A percentile compares a stretch with the other conserved stretches of the same genome.
Evolutionary conservation across 2,888 invertebrate species (phyloP).

Genomic region (Tricholauxania praeusta): DNA sequence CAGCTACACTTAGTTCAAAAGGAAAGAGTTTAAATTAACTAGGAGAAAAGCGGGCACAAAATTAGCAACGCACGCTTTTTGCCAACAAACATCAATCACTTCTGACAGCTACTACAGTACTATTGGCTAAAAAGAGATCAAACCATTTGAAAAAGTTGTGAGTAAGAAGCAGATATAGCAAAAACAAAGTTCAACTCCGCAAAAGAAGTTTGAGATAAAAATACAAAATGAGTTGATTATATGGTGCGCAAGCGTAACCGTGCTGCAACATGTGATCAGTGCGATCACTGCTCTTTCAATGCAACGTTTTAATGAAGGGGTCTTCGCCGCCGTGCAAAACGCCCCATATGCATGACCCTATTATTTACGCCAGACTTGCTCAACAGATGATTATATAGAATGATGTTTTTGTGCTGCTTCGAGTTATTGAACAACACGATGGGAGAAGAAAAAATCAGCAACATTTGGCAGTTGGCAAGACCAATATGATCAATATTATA

Average conservation of each 20-base stretch:
- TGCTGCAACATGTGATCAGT: conserved; percentile 1
- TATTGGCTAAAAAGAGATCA: not conserved
- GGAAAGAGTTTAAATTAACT: not conserved
- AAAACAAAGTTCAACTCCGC: not conserved
- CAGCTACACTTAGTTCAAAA: too few relatives aligned
- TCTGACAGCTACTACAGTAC: conserved; percentile 37
- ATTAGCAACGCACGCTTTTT: conserved; percentile 53
- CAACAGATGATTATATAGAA: not conserved
- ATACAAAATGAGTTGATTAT: conserved; percentile 18
- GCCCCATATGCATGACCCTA: conserved; percentile 3
- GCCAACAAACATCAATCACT: conserved; percentile 53
- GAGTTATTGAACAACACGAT: not conserved
- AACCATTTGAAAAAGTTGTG: not conserved
- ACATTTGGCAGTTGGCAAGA: conserved; percentile 1
- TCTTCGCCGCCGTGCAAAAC: not conserved
- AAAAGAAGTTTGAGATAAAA: not conserved
- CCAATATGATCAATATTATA: conserved; percentile 2
- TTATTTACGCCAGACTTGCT: not conserved
- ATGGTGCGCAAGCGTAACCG: conserved; percentile 6
- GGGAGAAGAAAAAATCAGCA: not conserved
- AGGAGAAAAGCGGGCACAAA: conserved; percentile 30
- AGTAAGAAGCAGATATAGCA: not conserved
- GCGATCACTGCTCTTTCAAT: not conserved
- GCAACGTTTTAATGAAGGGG: conserved; percentile 4
- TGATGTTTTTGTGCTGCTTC: not conserved